Percentiles rank a stretch among this genome's conserved stretches.
phyloP scores from a whole-genome alignment of 2,797 vertebrate species.

The Sciurus carolinensis region DNA sequence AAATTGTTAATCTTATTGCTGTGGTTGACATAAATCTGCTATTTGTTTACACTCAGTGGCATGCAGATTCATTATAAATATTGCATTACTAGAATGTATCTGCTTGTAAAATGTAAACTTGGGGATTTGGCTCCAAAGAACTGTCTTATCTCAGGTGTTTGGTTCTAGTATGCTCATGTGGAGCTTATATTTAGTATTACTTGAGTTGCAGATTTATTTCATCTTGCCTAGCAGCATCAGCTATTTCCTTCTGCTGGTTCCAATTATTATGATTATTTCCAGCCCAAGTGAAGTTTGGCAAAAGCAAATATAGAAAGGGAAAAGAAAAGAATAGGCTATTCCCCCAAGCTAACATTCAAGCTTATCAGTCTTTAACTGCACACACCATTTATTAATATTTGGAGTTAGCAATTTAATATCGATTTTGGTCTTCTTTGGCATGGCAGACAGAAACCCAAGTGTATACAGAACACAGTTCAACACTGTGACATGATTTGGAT shows the following conservation, averaged over 20 bases:
- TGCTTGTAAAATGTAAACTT: slow-evolving; percentile 75
- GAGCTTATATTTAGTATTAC: slow-evolving; percentile 81
- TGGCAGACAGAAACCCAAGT: slow-evolving; percentile 1
- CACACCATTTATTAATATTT: slow-evolving; percentile 73
- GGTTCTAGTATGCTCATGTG: slow-evolving; percentile 65
- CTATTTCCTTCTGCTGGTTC: slow-evolving; percentile 77
- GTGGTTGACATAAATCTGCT: slow-evolving; percentile 73
- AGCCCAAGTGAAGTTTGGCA: slow-evolving; percentile 72
- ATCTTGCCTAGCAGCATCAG: slow-evolving; percentile 78
- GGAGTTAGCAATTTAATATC: slow-evolving; percentile 61
- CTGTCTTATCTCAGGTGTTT: slow-evolving; percentile 83
- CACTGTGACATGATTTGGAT: neutral
- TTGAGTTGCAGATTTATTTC: slow-evolving; percentile 83
- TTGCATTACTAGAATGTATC: slow-evolving; percentile 77
- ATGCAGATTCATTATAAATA: slow-evolving; percentile 75
- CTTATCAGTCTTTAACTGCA: slow-evolving; percentile 71
- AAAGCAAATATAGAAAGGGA: slow-evolving; percentile 76
- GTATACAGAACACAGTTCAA: slow-evolving; percentile 2
- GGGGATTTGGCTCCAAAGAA: slow-evolving; percentile 71
- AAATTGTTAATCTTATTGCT: slow-evolving; percentile 67
- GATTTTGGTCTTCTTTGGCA: slow-evolving; percentile 65
- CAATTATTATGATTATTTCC: slow-evolving; percentile 86
- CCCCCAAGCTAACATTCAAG: slow-evolving; percentile 70
- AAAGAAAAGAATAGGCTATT: slow-evolving; percentile 73
- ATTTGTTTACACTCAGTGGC: slow-evolving; percentile 76